A percentile compares a stretch with the other conserved stretches of the same genome.
Evolutionary conservation across 53 echinoderm and acorn worm species (phyloP).

Genomic region (Echinarachnius parma): DNA sequence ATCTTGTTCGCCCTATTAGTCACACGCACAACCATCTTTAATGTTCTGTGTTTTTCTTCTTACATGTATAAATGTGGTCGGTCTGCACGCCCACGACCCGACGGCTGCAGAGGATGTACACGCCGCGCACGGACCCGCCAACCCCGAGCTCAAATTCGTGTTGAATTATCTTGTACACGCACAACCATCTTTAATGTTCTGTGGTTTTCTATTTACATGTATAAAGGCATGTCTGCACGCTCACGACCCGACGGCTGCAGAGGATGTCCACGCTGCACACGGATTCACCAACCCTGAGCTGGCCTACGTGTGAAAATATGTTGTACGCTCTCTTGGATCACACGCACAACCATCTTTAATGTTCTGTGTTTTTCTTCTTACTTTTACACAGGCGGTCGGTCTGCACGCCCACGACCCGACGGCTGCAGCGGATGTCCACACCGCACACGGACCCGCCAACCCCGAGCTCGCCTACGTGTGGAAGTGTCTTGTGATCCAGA

Average conservation of each 20-base stretch:
- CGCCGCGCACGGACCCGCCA: too few species aligned
- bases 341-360: too few species aligned
- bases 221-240: too few species aligned
- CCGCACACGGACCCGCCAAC: constrained; percentile 31
- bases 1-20: too few species aligned
- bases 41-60: too few species aligned
- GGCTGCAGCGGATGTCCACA: constrained; percentile 2
- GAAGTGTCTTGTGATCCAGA: constrained; percentile 61
- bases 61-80: constrained; percentile 65
- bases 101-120: not conserved
- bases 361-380: too few species aligned
- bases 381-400: constrained; percentile 66
- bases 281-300: constrained; percentile 52
- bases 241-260: too few species aligned
- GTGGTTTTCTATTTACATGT: too few species aligned
- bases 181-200: too few species aligned
- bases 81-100: constrained; percentile 61
- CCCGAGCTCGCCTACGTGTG: constrained; percentile 72
- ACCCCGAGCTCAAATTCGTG: too few species aligned
- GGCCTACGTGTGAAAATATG: constrained; percentile 76
- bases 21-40: not conserved
- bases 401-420: constrained; percentile 56
- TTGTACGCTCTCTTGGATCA: too few species aligned
- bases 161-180: too few species aligned
- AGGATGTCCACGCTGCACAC: constrained; percentile 57